These are phyloP conservation scores for Chromis chromis DNA, from an alignment of 2,797 vertebrate species.

Conservation along the genomic window DNA sequence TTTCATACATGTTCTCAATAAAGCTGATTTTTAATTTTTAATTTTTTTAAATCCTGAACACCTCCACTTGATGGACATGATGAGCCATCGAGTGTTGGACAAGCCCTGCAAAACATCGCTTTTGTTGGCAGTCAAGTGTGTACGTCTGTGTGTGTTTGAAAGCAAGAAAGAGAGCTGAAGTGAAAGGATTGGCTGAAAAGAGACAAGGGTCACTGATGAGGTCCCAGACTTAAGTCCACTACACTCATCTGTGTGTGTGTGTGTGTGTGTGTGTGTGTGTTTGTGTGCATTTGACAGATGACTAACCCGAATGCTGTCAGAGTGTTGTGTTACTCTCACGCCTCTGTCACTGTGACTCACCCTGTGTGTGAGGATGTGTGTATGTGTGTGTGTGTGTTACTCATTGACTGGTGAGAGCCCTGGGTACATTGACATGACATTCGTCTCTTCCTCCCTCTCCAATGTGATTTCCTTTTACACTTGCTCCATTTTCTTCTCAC, in stretches of 20 bases:
- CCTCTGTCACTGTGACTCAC: conserved; percentile 69
- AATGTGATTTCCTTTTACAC: conserved; percentile 46
- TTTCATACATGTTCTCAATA: no score
- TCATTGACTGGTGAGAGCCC: conserved; percentile 72
- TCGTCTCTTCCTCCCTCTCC: conserved; percentile 56
- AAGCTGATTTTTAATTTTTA: neutral
- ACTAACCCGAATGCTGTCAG: conserved; percentile 66
- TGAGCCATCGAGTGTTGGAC: conserved; percentile 6
- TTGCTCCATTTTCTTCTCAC: conserved; percentile 23
- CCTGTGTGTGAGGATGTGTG: conserved; percentile 36
- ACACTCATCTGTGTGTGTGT: conserved; percentile 60
- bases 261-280: conserved; percentile 4
- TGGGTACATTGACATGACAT: conserved; percentile 72
- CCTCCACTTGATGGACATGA: conserved; percentile 12
- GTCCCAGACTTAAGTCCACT: conserved; percentile 56
- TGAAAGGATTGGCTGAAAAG: conserved; percentile 58
- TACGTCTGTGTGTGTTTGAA: conserved; percentile 5
- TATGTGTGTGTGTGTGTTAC: conserved; percentile 51
- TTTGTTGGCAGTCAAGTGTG: conserved; percentile 9
- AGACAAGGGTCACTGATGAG: conserved; percentile 67
- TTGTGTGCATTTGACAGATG: conserved; percentile 58
- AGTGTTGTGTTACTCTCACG: conserved; percentile 66
- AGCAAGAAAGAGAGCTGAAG: conserved; percentile 49
- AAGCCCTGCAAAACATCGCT: conserved; percentile 3
- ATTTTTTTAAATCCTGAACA: neutral